Evolutionary conservation across 2,113 vertebrate species (phyloP), one percentile per base, ranked within the genome.

Genomic region (Crotalus viridis): DNA sequence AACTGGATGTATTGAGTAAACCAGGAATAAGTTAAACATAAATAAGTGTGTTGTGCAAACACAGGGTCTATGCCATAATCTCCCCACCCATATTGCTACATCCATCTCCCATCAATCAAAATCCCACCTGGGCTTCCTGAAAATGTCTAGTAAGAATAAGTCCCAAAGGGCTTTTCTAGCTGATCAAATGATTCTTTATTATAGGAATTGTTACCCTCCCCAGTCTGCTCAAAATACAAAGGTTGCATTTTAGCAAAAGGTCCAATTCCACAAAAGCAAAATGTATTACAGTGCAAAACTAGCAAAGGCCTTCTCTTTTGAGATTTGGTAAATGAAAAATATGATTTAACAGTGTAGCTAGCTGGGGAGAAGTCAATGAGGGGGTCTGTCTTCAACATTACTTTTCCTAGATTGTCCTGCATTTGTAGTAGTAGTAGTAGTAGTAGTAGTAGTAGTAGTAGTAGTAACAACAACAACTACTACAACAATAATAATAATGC

Each of bases 41-140:
- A 81, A 81, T 43, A 81, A 81, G 33, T 9, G 21, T 81, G 74
- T 81, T 81, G 33, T 39, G n/a, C 33, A 81, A 81, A 81, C 33
- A 81, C 17, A 43, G 33, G 17, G 2, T 21, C 74, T 81, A 33
- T 21, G 9, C 21, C 33, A 81, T 81, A 39, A 81, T 7, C 22
- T 55, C 9, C 22, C 28, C 39, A 10, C 28, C 85, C 5, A 28
- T 21, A 57, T 91, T 26, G 39, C 28, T 91, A 56, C 9, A 59
- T 13, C 1, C 3, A 43, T 81, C 89, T 89, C 33, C 54, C 88
- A 89, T 92, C 87, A 81, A 81, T 81, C 74, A 33, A 54, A 15
- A 10, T 48, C 43, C 54, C 88, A 89, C 88, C 88, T 85, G 92
- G 88, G n/a, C 43, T 93, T 93, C 69, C 69, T 89, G 33, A 93